Conservation (phyloP, 1,140 invertebrate species). For the Drosophila repleta region DNA sequence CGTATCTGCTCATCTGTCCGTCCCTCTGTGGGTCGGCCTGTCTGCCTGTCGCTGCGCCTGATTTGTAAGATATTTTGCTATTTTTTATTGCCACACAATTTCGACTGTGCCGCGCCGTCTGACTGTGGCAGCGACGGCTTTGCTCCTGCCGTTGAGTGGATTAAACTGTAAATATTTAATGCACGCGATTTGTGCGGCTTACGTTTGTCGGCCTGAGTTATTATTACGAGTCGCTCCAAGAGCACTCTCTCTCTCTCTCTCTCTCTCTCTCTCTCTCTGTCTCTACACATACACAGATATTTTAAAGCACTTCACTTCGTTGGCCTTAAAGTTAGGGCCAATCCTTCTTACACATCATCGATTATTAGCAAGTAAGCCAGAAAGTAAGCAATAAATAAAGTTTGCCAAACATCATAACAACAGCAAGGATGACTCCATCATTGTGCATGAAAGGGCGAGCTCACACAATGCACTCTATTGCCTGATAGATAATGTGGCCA, state of each 20-base stretch:
- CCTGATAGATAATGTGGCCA: constrained; percentile 38
- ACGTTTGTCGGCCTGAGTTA: constrained; percentile 63
- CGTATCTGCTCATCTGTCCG: constrained; percentile 33
- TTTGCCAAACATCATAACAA: constrained; percentile 33
- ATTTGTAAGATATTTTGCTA: constrained; percentile 78
- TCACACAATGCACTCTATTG: constrained; percentile 33
- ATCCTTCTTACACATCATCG: constrained; percentile 42
- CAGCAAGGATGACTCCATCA: constrained; percentile 1
- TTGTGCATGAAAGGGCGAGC: constrained; percentile 2
- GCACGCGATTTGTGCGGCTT: constrained; percentile 69
- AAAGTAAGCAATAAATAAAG: constrained; percentile 52
- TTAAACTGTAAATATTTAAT: constrained; percentile 81
- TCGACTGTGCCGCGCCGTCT: constrained; percentile 25
- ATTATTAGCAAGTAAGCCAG: constrained; percentile 54
- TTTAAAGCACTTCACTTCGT: constrained; percentile 3
- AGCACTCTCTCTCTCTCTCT: too few relatives aligned
- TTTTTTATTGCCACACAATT: constrained; percentile 76
- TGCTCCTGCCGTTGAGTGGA: constrained; percentile 70
- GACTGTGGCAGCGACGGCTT: constrained; percentile 50
- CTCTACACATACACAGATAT: not conserved
- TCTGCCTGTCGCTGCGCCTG: constrained; percentile 53
- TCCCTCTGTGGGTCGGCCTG: constrained; percentile 20
- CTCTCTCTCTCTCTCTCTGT: too few relatives aligned
- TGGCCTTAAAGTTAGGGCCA: constrained; percentile 4
- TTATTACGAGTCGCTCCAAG: constrained; percentile 47